A percentile compares a stretch with the other conserved stretches of the same genome.
Conservation (phyloP, 35 echinoderm and acorn worm species). For the Chiridota heheva region DNA sequence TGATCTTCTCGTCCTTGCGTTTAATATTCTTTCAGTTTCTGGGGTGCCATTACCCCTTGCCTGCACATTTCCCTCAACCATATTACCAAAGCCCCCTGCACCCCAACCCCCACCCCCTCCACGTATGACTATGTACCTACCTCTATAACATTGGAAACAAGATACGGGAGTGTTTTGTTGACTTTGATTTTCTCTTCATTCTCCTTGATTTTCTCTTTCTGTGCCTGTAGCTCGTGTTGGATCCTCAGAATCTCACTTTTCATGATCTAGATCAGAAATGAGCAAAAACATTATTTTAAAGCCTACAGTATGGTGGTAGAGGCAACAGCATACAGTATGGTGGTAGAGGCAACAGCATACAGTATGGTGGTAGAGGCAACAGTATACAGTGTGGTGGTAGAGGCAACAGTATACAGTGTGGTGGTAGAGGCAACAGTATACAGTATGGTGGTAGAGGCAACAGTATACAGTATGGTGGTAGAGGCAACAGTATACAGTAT, state of each 20-base stretch:
- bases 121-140: constrained; percentile 43
- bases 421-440: too few species aligned
- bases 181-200: constrained; percentile 99
- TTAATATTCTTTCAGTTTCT: constrained; percentile 99
- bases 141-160: constrained; percentile 99
- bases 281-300: neutral
- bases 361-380: too few species aligned
- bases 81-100: too few species aligned
- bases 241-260: constrained; percentile 99
- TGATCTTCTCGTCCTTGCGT: constrained; percentile 96
- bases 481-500: too few species aligned
- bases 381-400: too few species aligned
- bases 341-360: too few species aligned
- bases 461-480: too few species aligned
- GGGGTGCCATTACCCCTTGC: too few species aligned
- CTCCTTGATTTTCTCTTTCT: constrained; percentile 99
- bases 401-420: too few species aligned
- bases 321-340: neutral
- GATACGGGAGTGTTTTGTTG: constrained; percentile 98
- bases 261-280: constrained; percentile 75
- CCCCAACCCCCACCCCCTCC: neutral
- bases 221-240: constrained; percentile 95
- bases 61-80: too few species aligned
- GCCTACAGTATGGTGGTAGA: too few species aligned
- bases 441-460: too few species aligned